Evolutionary conservation across 2,113 vertebrate genomes (phyloP).

Genomic region (Struthidea cinerea): DNA sequence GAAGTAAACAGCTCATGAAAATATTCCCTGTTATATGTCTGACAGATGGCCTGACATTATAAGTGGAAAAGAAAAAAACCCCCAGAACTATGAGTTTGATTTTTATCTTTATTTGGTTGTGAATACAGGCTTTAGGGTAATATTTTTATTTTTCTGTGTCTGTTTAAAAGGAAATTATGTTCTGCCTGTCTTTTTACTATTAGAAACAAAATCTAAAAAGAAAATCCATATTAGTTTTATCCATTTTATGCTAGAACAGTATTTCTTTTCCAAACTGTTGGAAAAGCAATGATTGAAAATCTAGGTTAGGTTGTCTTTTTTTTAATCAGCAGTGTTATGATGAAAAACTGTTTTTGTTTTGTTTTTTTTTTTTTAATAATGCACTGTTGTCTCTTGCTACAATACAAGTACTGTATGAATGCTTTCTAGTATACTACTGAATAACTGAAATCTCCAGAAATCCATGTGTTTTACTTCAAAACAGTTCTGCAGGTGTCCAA

Average conservation of each 20-base stretch:
- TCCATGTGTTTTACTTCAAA: background rate
- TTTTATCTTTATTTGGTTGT: background rate
- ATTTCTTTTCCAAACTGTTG: background rate
- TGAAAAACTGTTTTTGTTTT: rapidly evolving
- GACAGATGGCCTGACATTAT: background rate
- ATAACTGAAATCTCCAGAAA: background rate
- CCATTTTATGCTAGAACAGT: rapidly evolving
- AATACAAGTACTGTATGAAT: background rate
- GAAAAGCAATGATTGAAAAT: background rate
- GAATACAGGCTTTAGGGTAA: background rate
- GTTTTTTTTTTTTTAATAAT: rapidly evolving
- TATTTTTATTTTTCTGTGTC: background rate
- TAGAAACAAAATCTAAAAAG: background rate
- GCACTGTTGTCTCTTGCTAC: background rate
- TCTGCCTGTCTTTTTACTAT: background rate
- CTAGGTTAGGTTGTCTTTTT: background rate
- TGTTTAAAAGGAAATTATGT: background rate
- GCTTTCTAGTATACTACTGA: background rate
- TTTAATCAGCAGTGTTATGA: background rate
- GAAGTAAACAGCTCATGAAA: conserved; percentile 28
- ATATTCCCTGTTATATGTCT: background rate
- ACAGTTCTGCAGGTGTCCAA: background rate
- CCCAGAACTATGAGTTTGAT: background rate
- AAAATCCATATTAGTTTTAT: background rate
- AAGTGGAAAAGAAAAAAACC: background rate